A percentile compares a stretch with the other conserved stretches of the same genome.
phyloP scores from a whole-genome alignment of 1,140 invertebrate species.

The Neotoxoptera formosana region DNA sequence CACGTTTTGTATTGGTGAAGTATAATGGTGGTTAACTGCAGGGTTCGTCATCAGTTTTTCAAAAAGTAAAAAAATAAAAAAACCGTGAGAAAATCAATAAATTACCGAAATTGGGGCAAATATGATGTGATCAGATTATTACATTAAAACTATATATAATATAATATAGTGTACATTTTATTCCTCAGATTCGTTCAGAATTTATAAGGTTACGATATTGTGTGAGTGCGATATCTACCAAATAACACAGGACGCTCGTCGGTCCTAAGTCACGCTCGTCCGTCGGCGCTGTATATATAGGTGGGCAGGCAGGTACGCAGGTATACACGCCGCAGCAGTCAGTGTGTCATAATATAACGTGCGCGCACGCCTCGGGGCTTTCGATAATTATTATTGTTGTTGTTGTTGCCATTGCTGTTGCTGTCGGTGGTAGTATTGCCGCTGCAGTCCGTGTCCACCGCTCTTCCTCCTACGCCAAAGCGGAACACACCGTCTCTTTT shows the following conservation, averaged over 20 bases:
- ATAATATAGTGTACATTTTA: neutral
- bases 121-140: no score
- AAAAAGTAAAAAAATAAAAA: no score
- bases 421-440: neutral
- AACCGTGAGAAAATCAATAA: no score
- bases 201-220: neutral
- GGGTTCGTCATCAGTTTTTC: no score
- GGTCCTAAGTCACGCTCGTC: neutral
- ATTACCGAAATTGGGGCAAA: no score
- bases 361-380: constrained; percentile 42
- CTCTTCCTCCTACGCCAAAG: constrained; percentile 25
- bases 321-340: neutral
- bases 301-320: neutral
- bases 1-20: no score
- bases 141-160: no score
- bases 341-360: constrained; percentile 46
- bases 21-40: no score
- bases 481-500: constrained; percentile 51
- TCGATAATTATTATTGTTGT: constrained; percentile 22
- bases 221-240: neutral
- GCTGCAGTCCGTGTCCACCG: neutral
- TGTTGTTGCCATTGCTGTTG: neutral
- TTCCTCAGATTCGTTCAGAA: neutral
- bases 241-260: neutral
- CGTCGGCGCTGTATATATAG: neutral